phyloP scores from a whole-genome alignment of 1,140 invertebrate species.

The Tetragonula clypearis region DNA sequence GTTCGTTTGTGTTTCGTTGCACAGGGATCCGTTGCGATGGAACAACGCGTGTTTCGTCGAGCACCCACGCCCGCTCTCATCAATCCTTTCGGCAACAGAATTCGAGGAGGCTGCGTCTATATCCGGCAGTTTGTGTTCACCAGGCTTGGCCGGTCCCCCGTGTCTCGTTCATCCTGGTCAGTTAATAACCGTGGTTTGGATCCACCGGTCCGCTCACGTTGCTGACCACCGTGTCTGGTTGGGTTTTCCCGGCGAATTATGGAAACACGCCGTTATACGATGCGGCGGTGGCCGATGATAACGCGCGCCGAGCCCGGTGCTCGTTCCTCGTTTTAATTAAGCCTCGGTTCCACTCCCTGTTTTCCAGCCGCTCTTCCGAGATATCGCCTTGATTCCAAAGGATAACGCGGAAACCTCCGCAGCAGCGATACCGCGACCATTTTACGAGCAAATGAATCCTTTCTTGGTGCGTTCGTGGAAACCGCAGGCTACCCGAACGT shows the following conservation, averaged over 20 bases:
- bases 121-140: constrained; percentile 61
- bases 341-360: constrained; percentile 21
- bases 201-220: constrained; percentile 58
- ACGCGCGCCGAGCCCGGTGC: constrained; percentile 50
- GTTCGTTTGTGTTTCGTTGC: constrained; percentile 36
- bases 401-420: constrained; percentile 4
- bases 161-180: constrained; percentile 79
- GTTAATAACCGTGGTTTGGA: constrained; percentile 75
- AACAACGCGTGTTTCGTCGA: constrained; percentile 40
- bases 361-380: constrained; percentile 31
- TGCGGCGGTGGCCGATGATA: constrained; percentile 68
- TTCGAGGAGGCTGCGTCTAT: constrained; percentile 62
- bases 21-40: not conserved
- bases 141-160: constrained; percentile 70
- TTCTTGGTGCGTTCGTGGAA: not conserved
- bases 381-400: constrained; percentile 40
- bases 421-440: not conserved
- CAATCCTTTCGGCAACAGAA: constrained; percentile 77
- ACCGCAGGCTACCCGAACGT: constrained; percentile 8
- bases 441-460: constrained; percentile 27
- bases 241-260: constrained; percentile 70
- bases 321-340: constrained; percentile 81
- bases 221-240: constrained; percentile 59
- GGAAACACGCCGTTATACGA: constrained; percentile 75
- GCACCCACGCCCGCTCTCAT: constrained; percentile 56